Evolutionary conservation across 2,888 invertebrate species (phyloP).

Genomic region (Tortricodes alternella): DNA sequence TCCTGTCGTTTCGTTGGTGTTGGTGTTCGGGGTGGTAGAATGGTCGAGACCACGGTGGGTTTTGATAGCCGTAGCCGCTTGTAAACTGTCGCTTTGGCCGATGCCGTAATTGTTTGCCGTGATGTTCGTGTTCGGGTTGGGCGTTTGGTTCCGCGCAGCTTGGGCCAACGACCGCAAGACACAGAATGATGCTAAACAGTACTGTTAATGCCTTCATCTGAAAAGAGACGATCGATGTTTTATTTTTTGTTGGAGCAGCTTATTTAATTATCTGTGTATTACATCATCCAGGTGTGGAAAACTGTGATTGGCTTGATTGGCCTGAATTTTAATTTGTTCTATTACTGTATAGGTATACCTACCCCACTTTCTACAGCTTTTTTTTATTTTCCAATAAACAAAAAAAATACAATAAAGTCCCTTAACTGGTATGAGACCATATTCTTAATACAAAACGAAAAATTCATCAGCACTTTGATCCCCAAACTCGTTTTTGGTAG

Average conservation of each 20-base stretch:
- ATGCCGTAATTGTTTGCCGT: slow-evolving; percentile 41
- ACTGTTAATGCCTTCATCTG: slow-evolving; percentile 61
- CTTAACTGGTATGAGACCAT: too few species aligned
- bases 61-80: slow-evolving; percentile 55
- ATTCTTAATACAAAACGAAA: too few species aligned
- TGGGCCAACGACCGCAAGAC: slow-evolving; percentile 49
- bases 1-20: slow-evolving; percentile 49
- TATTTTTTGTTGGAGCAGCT: background rate
- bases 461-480: too few species aligned
- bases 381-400: too few species aligned
- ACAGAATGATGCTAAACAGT: slow-evolving; percentile 48
- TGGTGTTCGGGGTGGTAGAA: too few species aligned
- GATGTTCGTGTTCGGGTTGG: slow-evolving; percentile 37
- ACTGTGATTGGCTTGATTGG: too few species aligned
- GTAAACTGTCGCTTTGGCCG: slow-evolving; percentile 56
- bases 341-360: too few species aligned
- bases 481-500: too few species aligned
- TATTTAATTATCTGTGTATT: background rate
- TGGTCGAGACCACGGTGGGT: slow-evolving; percentile 43
- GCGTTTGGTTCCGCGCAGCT: slow-evolving; percentile 47
- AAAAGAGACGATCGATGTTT: slow-evolving; percentile 37
- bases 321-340: too few species aligned
- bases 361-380: too few species aligned
- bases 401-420: too few species aligned
- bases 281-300: too few species aligned